Percentiles rank a stretch among this genome's conserved stretches.
phyloP scores from a whole-genome alignment of 1,140 invertebrate species.

The Phymorhynchus buccinoides region DNA sequence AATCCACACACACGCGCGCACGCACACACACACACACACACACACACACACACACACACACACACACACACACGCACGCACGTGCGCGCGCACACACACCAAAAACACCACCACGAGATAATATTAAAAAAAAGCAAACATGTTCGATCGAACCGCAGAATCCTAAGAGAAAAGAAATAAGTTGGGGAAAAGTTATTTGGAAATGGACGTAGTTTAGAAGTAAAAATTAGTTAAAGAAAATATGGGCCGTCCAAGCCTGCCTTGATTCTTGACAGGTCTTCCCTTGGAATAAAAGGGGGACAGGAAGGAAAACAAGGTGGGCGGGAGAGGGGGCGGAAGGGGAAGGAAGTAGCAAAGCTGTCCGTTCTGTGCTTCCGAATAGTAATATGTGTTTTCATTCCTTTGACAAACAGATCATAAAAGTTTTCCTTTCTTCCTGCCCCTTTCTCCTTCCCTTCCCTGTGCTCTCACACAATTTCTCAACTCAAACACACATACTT shows the following conservation, averaged over 20 bases:
- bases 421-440: slow-evolving; percentile 2
- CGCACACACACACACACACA: not conserved
- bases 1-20: not conserved
- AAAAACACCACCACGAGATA: no score
- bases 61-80: slow-evolving; percentile 1
- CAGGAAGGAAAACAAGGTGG: not conserved
- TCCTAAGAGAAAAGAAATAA: not conserved
- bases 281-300: not conserved
- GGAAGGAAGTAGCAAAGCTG: not conserved
- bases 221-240: not conserved
- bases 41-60: not conserved
- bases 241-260: not conserved
- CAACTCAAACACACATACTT: no score
- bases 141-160: no score
- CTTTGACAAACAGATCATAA: slow-evolving; percentile 18
- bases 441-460: not conserved
- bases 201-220: not conserved
- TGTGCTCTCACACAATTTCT: not conserved
- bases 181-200: not conserved
- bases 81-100: not conserved
- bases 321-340: not conserved
- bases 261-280: not conserved
- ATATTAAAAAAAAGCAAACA: not conserved
- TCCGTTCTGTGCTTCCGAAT: not conserved
- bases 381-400: slow-evolving; percentile 18